phyloP scores from a whole-genome alignment of 2,888 invertebrate genomes.

The Aporophyla nigra region DNA sequence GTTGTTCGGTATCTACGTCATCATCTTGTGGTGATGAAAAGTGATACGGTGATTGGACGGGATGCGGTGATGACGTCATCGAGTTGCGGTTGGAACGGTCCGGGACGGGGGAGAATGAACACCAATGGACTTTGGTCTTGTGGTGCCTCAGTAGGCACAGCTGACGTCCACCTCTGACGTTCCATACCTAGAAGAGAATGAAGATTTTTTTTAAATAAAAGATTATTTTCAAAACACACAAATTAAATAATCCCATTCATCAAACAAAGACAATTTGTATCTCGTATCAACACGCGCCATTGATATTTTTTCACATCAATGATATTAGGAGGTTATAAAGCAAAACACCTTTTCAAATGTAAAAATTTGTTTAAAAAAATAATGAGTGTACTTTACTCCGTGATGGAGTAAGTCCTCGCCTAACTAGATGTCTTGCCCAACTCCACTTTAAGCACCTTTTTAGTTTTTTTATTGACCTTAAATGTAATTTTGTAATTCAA shows the following conservation, averaged over 20 bases:
- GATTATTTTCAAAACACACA: too few relatives aligned
- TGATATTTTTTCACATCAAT: not conserved
- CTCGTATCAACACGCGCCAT: not conserved
- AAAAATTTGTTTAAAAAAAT: too few relatives aligned
- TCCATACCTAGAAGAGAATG: slow-evolving; percentile 84
- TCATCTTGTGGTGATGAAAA: slow-evolving; percentile 50
- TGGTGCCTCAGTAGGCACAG: slow-evolving; percentile 87
- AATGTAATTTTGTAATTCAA: not conserved
- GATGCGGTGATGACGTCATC: slow-evolving; percentile 55
- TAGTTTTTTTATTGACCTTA: too few relatives aligned
- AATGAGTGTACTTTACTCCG: too few relatives aligned
- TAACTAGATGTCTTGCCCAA: too few relatives aligned
- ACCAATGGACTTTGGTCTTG: slow-evolving; percentile 89
- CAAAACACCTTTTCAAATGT: not conserved
- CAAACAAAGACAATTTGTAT: not conserved
- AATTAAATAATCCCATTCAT: not conserved
- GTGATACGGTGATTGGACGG: slow-evolving; percentile 54
- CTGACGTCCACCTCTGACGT: slow-evolving; percentile 82
- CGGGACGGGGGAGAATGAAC: slow-evolving; percentile 89
- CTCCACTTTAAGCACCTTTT: too few relatives aligned
- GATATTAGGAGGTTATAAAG: not conserved
- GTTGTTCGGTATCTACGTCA: slow-evolving; percentile 73
- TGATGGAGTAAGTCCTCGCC: too few relatives aligned
- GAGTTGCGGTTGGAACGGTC: slow-evolving; percentile 77
- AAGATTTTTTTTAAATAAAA: not conserved